Conservation (phyloP, 2,888 invertebrate genomes). For the Metopia argyrocephala region DNA sequence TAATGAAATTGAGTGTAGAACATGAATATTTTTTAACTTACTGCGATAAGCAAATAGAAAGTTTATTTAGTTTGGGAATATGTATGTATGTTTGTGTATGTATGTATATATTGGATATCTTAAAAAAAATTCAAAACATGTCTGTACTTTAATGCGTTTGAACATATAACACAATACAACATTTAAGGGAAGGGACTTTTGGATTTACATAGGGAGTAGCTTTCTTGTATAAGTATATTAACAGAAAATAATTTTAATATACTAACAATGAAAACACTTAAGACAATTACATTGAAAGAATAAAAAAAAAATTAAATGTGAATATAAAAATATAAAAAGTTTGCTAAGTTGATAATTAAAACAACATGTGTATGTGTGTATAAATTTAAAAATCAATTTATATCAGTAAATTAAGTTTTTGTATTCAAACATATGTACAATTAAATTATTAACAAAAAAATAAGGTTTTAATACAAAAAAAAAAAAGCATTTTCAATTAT, state of each 20-base stretch:
- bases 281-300: background rate
- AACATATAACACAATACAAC: constrained; percentile 30
- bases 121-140: background rate
- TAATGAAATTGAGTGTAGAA: background rate
- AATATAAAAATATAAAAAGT: background rate
- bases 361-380: no score
- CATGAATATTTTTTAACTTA: constrained; percentile 32
- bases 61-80: background rate
- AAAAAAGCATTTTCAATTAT: constrained; percentile 16
- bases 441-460: background rate
- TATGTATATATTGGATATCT: background rate
- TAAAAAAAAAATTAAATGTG: background rate
- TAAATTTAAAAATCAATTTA: constrained; percentile 5
- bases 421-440: background rate
- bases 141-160: background rate
- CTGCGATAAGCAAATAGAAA: constrained; percentile 20
- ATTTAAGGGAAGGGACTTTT: constrained; percentile 16
- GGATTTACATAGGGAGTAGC: background rate
- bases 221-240: background rate
- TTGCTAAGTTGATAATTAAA: background rate
- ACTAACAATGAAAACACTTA: constrained; percentile 6
- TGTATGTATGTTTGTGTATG: constrained; percentile 36
- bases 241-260: background rate
- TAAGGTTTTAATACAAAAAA: background rate
- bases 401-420: background rate